Evolutionary conservation across 2,113 vertebrate genomes (phyloP), one percentile per base, ranked within the genome.

Genomic region (Emydura subglobosa): DNA sequence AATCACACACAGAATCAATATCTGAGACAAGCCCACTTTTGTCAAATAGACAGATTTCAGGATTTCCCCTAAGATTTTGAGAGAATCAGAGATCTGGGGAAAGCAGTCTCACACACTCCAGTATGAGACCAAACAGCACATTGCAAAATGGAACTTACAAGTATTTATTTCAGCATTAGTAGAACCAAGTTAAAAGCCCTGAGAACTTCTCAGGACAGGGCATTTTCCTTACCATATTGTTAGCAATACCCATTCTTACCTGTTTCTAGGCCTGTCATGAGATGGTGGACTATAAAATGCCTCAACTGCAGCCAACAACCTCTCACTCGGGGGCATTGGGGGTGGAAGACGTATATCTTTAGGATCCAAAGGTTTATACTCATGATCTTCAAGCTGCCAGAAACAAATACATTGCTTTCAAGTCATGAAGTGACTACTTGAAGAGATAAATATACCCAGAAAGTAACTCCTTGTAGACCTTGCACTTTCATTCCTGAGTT

Each of bases 281-380:
- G 99, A 99, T 2, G 99, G 99, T 4, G 99, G 99, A 85, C 99
- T 99, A 96, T 99, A 99, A 96, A 99, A 99, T 61, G 99, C 99
- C 96, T 99, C 99, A 49, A 99, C 99, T 0, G 99, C 99, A 22
- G 99, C 99, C 84, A 99, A 98, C 16, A 99, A 98, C 50, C 99
- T 98, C 86, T 99, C 99, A 54, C 99, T 99, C 50, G 99, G 99
- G 1, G 99, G 99, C 99, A 99, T 99, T 16, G 99, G 99, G 42
- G 99, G 99, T 1, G 99, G 99, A 90, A 99, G 98, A 81, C 99
- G 98, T 90, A 99, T 99, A 94, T 99, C 99, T 97, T 99, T 99
- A 19, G 99, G 99, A 93, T 99, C 99, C 98, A 99, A 96, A 80
- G 99, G 98, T 98, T 99, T 99, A 94, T 99, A 99, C 78, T 99